These are phyloP conservation scores for Holotrichia oblita DNA, from an alignment of 1,140 invertebrate genomes.

Conservation along the genomic window DNA sequence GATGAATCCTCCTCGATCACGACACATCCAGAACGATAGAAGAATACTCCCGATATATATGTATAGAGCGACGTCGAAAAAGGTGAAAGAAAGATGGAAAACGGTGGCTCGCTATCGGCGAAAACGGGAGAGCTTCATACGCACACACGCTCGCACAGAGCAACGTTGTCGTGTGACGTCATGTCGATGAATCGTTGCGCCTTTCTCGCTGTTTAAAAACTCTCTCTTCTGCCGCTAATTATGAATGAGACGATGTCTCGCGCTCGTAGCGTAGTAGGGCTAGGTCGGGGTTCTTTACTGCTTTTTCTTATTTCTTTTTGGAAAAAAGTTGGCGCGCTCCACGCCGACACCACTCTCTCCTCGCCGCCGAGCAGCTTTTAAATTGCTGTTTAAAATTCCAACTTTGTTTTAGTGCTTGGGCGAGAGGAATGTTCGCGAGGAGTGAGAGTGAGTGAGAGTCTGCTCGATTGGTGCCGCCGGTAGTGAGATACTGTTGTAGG, in stretches of 20 bases:
- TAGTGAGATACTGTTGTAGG: slow-evolving; percentile 43
- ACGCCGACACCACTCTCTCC: slow-evolving; percentile 38
- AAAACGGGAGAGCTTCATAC: slow-evolving; percentile 28
- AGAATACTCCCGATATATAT: background rate
- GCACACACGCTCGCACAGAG: background rate
- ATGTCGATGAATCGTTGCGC: slow-evolving; percentile 50
- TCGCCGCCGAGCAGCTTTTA: slow-evolving; percentile 51
- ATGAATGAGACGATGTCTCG: slow-evolving; percentile 53
- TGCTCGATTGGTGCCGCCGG: background rate
- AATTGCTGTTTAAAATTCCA: slow-evolving; percentile 60
- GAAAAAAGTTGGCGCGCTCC: slow-evolving; percentile 52
- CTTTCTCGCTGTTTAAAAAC: slow-evolving; percentile 49
- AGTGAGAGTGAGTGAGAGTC: slow-evolving; percentile 22
- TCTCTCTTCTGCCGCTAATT: slow-evolving; percentile 49
- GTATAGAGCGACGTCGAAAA: background rate
- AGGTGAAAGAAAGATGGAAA: background rate
- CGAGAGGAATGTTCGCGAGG: slow-evolving; percentile 17
- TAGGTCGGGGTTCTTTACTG: slow-evolving; percentile 58
- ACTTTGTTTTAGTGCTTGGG: slow-evolving; percentile 58
- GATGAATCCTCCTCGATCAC: too few relatives aligned
- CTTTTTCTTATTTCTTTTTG: slow-evolving; percentile 58
- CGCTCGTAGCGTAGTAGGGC: slow-evolving; percentile 53
- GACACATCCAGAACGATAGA: background rate
- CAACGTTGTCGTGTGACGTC: slow-evolving; percentile 44
- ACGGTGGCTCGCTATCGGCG: background rate